Base-by-base conservation (phyloP, 2,888 invertebrate species). In the Cephus runcator region DNA sequence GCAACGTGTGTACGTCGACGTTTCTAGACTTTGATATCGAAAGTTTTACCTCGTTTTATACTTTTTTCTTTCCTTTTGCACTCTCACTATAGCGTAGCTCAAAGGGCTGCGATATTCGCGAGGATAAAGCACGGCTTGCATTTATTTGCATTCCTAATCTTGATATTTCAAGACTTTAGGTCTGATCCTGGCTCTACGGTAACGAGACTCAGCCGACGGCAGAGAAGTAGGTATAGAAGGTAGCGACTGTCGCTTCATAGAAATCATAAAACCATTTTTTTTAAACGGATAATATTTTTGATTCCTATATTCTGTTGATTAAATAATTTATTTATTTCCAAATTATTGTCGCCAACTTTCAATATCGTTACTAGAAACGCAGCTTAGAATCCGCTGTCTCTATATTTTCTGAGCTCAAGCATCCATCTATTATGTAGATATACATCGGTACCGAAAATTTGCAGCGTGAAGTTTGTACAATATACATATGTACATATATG, bases 91-190 rank as follows among this genome's bases (percentile, higher is more conserved):
- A 80, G 81, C 79, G 77, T 77, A 75, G 74, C 69, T 77, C 76
- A 35, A 79, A 81, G 80, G 83, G 78, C 80, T 80, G 84, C 75
- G 77, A 79, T 79, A 81, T 81, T 79, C 56, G 76, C 78, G 79
- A 79, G 81, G 80, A 81, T 80, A 78, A 79, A 79, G 77, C 40
- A 81, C 79, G 79, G 82, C 78, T 81, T 81, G 81, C 83, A 85
- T 23, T 83, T 82, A 86, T 89, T 90, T 88, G 87, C 88, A 89
- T 89, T 88, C 87, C 85, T 87, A 86, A 87, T 87, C 82, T 80
- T 77, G 76, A 40, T 81, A 78, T 83, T 84, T 84, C 56, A 56
- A 56, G 23, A 23, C 56, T 23, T 23, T 56, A 15, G 2, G 56
- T 56, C 15, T 15, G 9, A 56, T 6, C 56, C 56, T 56, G 56